phyloP scores from a whole-genome alignment of 2,888 invertebrate genomes.

The Ectobius pallidus region DNA sequence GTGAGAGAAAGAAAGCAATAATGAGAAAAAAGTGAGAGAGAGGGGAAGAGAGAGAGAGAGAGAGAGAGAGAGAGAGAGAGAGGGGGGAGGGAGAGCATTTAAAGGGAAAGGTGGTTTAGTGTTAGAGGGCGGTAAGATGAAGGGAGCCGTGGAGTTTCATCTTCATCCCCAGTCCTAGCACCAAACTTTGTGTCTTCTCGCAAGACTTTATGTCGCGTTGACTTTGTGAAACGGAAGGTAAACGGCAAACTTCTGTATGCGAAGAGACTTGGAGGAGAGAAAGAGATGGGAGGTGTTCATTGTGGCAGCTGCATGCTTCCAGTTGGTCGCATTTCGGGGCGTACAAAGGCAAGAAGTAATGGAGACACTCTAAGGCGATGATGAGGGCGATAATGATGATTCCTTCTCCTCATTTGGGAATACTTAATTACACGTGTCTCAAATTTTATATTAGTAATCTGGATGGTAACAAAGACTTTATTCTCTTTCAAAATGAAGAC shows the following conservation, averaged over 20 bases:
- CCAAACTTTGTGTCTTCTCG: slow-evolving; percentile 3
- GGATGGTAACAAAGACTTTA: no score
- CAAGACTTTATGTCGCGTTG: slow-evolving; percentile 6
- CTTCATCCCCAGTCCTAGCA: neutral
- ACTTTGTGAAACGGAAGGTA: neutral
- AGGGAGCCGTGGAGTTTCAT: neutral
- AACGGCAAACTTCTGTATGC: slow-evolving; percentile 1
- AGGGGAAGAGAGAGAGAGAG: no score
- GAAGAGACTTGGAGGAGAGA: neutral
- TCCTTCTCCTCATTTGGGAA: neutral
- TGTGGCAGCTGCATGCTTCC: neutral
- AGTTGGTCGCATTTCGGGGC: no score
- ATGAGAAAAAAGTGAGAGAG: no score
- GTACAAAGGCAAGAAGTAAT: slow-evolving; percentile 10
- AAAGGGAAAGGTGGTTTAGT: neutral
- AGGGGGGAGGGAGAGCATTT: neutral
- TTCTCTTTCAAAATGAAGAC: no score
- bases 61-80: no score
- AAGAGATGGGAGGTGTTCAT: neutral
- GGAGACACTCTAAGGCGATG: neutral
- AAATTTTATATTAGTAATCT: neutral
- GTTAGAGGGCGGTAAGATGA: neutral
- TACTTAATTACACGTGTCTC: neutral
- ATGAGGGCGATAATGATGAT: no score
- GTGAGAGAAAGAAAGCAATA: no score